Conservation (phyloP, 1,140 invertebrate genomes). For the Nixonia krombeini region DNA sequence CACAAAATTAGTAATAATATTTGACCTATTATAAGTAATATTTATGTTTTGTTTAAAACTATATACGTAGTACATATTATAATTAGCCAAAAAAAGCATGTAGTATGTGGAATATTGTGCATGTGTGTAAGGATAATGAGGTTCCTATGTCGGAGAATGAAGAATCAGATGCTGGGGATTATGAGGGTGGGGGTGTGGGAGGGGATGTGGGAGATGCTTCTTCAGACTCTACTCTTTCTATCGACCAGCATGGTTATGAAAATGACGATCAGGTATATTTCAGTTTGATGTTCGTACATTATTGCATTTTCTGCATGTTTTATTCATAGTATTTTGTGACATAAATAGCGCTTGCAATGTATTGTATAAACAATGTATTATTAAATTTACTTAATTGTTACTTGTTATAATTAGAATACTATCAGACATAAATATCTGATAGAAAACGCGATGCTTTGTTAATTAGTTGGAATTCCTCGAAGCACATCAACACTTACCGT, state of each 20-base stretch:
- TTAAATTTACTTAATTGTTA: too few relatives aligned
- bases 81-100: constrained; percentile 55
- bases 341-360: constrained; percentile 13
- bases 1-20: too few relatives aligned
- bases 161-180: constrained; percentile 62
- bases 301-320: constrained; percentile 22
- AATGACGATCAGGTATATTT: constrained; percentile 66
- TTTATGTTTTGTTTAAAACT: too few relatives aligned
- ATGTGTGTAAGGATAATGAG: constrained; percentile 71
- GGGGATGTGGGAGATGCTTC: constrained; percentile 61
- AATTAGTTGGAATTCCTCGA: too few relatives aligned
- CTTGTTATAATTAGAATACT: too few relatives aligned
- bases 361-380: too few relatives aligned
- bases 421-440: too few relatives aligned
- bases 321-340: constrained; percentile 2
- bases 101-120: constrained; percentile 68
- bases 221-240: constrained; percentile 60
- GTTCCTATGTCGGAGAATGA: constrained; percentile 62
- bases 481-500: too few relatives aligned
- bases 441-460: too few relatives aligned
- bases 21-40: too few relatives aligned
- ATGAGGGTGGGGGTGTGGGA: constrained; percentile 64
- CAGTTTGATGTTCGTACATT: constrained; percentile 2
- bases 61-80: too few relatives aligned
- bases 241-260: constrained; percentile 65